These are phyloP conservation scores for Cetoscarus ocellatus DNA, from an alignment of 2,797 vertebrate genomes.

Conservation along the genomic window DNA sequence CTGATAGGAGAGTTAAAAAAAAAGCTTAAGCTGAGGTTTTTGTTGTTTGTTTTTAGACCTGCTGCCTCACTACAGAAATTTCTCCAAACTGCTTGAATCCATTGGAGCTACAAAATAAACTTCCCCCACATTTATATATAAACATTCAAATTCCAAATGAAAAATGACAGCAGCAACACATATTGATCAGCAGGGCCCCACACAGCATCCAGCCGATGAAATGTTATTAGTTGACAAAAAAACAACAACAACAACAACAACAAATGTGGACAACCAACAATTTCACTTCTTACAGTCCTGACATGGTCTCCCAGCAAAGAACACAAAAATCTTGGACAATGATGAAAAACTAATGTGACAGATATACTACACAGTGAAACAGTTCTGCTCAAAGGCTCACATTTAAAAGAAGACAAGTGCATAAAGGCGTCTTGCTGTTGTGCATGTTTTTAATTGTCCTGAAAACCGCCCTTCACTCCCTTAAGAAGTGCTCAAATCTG, in stretches of 20 bases:
- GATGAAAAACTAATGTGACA: conserved; percentile 29
- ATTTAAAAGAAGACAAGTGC: conserved; percentile 35
- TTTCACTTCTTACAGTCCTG: conserved; percentile 72
- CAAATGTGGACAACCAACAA: conserved; percentile 67
- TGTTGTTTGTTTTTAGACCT: no score
- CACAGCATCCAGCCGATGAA: conserved; percentile 78
- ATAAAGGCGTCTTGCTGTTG: conserved; percentile 31
- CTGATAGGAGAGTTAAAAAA: neutral
- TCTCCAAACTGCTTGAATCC: neutral
- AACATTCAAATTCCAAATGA: neutral
- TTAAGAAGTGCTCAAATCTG: conserved; percentile 46
- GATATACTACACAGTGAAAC: conserved; percentile 17
- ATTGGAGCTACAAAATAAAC: neutral
- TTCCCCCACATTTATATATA: neutral
- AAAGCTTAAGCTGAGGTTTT: neutral
- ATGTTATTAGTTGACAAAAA: conserved; percentile 79
- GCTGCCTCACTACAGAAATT: neutral
- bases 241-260: no score
- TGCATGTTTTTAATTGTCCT: conserved; percentile 62
- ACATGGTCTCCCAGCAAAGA: conserved; percentile 51
- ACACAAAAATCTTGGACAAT: conserved; percentile 33
- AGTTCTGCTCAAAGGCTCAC: conserved; percentile 37
- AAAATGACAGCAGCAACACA: conserved; percentile 6
- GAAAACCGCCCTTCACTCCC: conserved; percentile 41
- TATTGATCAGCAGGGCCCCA: conserved; percentile 79